Evolutionary conservation across 1,140 invertebrate genomes (phyloP).

Genomic region (Pseudobourletiella spinata): DNA sequence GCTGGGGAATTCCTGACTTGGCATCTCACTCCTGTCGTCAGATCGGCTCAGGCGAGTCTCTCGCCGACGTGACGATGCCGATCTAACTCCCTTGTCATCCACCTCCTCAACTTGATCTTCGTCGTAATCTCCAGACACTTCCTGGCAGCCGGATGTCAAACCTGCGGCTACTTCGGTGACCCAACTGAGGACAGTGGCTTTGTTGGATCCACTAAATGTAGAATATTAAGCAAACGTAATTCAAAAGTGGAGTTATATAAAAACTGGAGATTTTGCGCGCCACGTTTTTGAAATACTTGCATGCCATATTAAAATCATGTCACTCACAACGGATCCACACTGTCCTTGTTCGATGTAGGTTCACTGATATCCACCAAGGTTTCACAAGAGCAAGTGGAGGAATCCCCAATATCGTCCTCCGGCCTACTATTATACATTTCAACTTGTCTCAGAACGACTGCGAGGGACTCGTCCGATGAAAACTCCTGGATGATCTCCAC

Average conservation of each 20-base stretch:
- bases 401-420: background rate
- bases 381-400: background rate
- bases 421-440: slow-evolving; percentile 1
- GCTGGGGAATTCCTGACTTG: background rate
- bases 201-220: background rate
- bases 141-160: background rate
- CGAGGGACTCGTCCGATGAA: slow-evolving; percentile 3
- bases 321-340: slow-evolving; percentile 2
- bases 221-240: no score
- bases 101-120: background rate
- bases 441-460: background rate
- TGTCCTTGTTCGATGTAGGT: background rate
- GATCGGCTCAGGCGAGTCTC: background rate
- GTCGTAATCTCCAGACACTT: background rate
- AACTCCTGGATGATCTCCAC: background rate
- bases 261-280: no score
- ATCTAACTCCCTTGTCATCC: background rate
- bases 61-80: background rate
- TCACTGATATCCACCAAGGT: background rate
- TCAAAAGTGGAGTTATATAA: no score
- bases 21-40: background rate
- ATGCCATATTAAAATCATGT: no score
- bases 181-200: slow-evolving; percentile 4
- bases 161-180: slow-evolving; percentile 2
- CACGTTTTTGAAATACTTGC: no score